These are phyloP conservation scores for Sialia sialis DNA, from an alignment of 2,113 vertebrate genomes.

Conservation along the genomic window DNA sequence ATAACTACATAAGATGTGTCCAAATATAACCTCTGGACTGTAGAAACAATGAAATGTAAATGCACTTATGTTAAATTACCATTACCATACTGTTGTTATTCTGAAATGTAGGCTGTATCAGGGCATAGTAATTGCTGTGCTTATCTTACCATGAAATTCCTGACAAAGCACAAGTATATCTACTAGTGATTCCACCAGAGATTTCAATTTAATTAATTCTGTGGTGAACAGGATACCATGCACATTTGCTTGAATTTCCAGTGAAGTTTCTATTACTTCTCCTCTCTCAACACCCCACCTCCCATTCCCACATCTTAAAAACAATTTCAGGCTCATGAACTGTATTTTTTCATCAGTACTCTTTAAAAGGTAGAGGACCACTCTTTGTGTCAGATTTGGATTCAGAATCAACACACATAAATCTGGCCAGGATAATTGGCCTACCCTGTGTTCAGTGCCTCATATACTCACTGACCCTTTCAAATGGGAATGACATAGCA, in stretches of 20 bases:
- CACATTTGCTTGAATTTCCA: neutral
- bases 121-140: neutral
- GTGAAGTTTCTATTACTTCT: neutral
- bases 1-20: neutral
- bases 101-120: neutral
- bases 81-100: neutral
- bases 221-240: neutral
- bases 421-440: neutral
- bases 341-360: neutral
- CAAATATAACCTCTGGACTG: neutral
- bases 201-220: neutral
- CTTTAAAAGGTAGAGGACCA: too few relatives aligned
- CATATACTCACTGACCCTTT: neutral
- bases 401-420: too few relatives aligned
- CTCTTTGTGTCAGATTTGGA: too few relatives aligned
- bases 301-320: neutral
- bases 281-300: fast-evolving
- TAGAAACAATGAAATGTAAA: neutral
- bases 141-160: neutral
- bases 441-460: neutral
- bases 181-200: neutral
- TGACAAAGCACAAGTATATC: neutral
- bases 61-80: neutral
- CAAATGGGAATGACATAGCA: neutral
- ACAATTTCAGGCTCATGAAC: neutral